These are phyloP conservation scores for Spodoptera picta DNA, from an alignment of 2,888 invertebrate genomes.

Conservation along the genomic window DNA sequence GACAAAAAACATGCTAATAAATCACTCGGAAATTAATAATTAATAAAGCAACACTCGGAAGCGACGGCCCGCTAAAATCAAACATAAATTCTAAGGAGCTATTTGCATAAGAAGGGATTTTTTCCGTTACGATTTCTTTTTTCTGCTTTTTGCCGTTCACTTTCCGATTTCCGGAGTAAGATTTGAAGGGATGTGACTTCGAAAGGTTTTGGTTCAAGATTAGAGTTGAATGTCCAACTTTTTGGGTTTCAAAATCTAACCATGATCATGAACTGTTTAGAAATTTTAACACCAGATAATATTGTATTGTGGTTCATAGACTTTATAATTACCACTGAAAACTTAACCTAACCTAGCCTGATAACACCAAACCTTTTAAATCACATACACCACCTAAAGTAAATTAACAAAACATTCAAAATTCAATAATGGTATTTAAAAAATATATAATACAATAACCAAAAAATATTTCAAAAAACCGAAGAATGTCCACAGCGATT, in stretches of 20 bases:
- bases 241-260: no score
- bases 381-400: no score
- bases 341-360: no score
- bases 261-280: no score
- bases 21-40: slow-evolving; percentile 87
- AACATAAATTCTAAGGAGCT: slow-evolving; percentile 77
- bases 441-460: not conserved
- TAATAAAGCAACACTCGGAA: slow-evolving; percentile 74
- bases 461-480: slow-evolving; percentile 14
- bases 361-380: no score
- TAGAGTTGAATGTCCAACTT: not conserved
- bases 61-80: slow-evolving; percentile 79
- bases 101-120: slow-evolving; percentile 85
- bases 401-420: no score
- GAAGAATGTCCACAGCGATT: slow-evolving; percentile 64
- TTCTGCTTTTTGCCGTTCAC: slow-evolving; percentile 66
- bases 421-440: no score
- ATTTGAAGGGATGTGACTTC: slow-evolving; percentile 58
- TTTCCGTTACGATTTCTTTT: slow-evolving; percentile 58
- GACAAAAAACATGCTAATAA: slow-evolving; percentile 75
- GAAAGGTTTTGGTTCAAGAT: slow-evolving; percentile 7
- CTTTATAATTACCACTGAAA: no score
- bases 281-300: no score
- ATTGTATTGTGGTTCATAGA: no score
- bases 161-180: slow-evolving; percentile 69